Conservation (phyloP, 2,113 vertebrate genomes). For the Rhegmatorhina hoffmannsi region DNA sequence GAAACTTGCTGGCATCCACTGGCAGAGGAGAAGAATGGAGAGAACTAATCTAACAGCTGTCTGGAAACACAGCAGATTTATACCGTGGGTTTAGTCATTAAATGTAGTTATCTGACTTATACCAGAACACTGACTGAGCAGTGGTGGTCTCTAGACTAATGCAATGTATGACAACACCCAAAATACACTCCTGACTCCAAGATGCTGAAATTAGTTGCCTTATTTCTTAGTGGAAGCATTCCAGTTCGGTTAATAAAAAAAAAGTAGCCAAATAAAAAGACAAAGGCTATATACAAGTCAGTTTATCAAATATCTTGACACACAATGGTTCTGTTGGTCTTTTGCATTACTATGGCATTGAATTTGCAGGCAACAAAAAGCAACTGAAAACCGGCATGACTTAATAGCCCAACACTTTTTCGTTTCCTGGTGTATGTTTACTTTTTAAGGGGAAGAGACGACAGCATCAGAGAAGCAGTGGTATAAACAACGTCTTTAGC, state of each 20-base stretch:
- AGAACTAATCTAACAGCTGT: slow-evolving; percentile 8
- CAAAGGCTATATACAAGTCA: background rate
- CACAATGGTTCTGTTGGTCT: background rate
- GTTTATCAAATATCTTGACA: background rate
- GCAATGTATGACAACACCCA: background rate
- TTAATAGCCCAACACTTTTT: background rate
- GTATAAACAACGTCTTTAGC: background rate
- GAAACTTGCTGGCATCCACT: slow-evolving; percentile 5
- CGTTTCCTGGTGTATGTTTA: background rate
- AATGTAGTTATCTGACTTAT: background rate
- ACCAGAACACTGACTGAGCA: background rate
- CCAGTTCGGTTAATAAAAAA: background rate
- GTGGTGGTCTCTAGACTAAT: background rate
- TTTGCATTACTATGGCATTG: background rate
- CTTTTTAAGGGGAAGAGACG: background rate
- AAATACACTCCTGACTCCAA: background rate
- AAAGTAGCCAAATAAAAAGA: background rate
- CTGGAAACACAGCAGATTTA: slow-evolving; percentile 14
- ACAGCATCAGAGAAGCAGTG: background rate
- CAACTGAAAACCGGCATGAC: background rate
- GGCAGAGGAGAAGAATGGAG: background rate
- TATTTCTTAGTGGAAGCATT: background rate
- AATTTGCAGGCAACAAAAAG: background rate
- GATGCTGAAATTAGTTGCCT: background rate
- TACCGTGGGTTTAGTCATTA: background rate